Evolutionary conservation across 2,113 vertebrate species (phyloP).

Genomic region (Urocitellus parryii): DNA sequence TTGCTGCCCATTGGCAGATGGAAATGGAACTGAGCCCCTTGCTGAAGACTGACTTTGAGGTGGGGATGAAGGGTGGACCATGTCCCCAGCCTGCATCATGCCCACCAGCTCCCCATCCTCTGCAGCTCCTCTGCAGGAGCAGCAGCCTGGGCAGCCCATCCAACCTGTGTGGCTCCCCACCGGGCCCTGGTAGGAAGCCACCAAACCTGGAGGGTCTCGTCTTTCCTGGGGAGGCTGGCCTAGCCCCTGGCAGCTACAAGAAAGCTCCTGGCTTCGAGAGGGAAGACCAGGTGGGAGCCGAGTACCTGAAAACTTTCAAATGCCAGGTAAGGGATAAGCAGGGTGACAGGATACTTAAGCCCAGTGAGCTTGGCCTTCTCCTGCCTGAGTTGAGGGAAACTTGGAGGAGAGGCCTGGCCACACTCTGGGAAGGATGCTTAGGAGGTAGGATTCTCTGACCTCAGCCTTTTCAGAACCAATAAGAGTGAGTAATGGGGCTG

Average conservation of each 20-base stretch:
- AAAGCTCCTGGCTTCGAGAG: slow-evolving; percentile 97
- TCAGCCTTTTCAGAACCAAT: not conserved
- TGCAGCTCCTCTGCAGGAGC: slow-evolving; percentile 90
- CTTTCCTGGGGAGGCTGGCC: slow-evolving; percentile 90
- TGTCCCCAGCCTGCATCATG: not conserved
- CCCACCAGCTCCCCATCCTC: not conserved
- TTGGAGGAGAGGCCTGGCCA: not conserved
- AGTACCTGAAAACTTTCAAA: slow-evolving; percentile 91
- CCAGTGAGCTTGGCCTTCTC: not conserved
- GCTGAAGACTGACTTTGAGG: not conserved
- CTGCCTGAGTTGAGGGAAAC: not conserved
- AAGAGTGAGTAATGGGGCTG: not conserved
- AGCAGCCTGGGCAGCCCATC: slow-evolving; percentile 90
- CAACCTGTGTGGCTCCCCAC: slow-evolving; percentile 89
- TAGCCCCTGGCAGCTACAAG: slow-evolving; percentile 93
- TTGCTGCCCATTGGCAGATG: not conserved
- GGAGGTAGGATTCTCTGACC: not conserved
- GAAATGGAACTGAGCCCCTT: not conserved
- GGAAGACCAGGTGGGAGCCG: slow-evolving; percentile 95
- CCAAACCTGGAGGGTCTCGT: slow-evolving; percentile 89
- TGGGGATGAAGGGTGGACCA: not conserved
- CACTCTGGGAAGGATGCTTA: not conserved
- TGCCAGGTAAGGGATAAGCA: slow-evolving; percentile 87
- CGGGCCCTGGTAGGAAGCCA: slow-evolving; percentile 88
- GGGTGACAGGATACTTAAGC: not conserved